Evolutionary conservation across 2,797 vertebrate species (phyloP).

Genomic region (Malurus splendens): DNA sequence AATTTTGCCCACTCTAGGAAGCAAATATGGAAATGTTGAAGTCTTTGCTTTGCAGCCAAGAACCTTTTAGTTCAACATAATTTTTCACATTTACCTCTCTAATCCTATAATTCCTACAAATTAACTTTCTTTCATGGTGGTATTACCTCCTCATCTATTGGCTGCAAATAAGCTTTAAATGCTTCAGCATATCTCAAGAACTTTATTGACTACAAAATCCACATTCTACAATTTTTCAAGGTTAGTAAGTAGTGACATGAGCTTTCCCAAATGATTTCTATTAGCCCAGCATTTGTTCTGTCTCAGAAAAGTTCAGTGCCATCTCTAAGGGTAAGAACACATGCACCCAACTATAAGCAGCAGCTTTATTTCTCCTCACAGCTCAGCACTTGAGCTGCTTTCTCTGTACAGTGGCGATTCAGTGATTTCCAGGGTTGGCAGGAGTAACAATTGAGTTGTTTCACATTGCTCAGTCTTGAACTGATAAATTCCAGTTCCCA

Average conservation of each 20-base stretch:
- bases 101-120: background rate
- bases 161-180: background rate
- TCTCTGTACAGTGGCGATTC: background rate
- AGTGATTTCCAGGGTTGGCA: background rate
- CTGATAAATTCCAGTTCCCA: background rate
- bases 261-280: background rate
- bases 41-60: background rate
- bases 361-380: background rate
- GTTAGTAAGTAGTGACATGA: background rate
- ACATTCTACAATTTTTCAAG: background rate
- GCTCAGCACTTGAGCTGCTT: background rate
- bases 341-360: fast-evolving
- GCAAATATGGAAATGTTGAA: background rate
- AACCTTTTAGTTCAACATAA: background rate
- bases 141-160: background rate
- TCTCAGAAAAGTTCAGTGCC: background rate
- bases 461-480: background rate
- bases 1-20: background rate
- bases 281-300: background rate
- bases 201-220: background rate
- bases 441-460: background rate
- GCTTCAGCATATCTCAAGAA: background rate
- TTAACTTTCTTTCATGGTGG: background rate
- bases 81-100: background rate
- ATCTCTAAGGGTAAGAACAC: background rate